These are phyloP conservation scores for Theocolax elegans DNA, from an alignment of 1,140 invertebrate genomes.

Conservation along the genomic window DNA sequence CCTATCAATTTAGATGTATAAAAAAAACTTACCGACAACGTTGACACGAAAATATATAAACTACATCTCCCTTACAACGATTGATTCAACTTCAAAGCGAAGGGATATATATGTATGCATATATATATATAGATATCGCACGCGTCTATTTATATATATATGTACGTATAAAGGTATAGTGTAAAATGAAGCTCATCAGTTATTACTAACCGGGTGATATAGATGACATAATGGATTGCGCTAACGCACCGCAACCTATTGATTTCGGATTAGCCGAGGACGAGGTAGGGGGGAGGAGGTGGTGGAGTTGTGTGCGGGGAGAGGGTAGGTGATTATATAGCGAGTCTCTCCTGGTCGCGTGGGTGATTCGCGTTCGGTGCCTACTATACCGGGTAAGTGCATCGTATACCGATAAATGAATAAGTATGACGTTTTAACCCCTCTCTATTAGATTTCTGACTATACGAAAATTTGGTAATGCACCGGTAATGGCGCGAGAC, in stretches of 20 bases:
- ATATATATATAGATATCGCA: too few relatives aligned
- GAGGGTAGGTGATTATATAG: not conserved
- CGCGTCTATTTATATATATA: too few relatives aligned
- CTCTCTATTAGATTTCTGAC: constrained; percentile 3
- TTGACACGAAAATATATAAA: too few relatives aligned
- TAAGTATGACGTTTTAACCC: constrained; percentile 14
- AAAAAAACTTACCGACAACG: too few relatives aligned
- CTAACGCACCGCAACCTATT: constrained; percentile 13
- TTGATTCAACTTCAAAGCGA: too few relatives aligned
- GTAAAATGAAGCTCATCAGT: constrained; percentile 17
- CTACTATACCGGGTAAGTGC: too few relatives aligned
- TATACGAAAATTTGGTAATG: not conserved
- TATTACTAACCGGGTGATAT: not conserved
- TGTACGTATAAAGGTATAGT: not conserved
- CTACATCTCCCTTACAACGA: too few relatives aligned
- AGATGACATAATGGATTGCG: constrained; percentile 23
- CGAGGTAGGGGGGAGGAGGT: not conserved
- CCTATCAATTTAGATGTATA: too few relatives aligned
- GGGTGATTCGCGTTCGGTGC: too few relatives aligned
- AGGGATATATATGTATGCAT: too few relatives aligned
- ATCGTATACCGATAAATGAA: constrained; percentile 6
- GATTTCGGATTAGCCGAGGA: constrained; percentile 11
- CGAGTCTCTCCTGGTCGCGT: not conserved
- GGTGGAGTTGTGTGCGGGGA: not conserved
- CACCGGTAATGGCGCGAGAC: too few relatives aligned